Conservation (phyloP, 2,888 invertebrate species). For the Ischnus inquisitorius region DNA sequence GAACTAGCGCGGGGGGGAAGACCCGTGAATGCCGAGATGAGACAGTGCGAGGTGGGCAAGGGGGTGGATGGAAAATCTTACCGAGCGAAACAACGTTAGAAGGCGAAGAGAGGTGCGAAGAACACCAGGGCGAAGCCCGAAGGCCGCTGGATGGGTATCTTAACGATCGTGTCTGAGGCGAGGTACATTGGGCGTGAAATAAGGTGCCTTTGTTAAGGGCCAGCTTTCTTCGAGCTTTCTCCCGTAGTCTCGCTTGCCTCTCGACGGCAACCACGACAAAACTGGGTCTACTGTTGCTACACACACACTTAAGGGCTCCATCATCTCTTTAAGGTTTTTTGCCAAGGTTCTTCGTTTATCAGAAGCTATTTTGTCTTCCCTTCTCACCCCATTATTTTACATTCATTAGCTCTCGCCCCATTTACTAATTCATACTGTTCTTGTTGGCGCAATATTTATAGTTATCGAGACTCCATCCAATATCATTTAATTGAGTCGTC, state of each 20-base stretch:
- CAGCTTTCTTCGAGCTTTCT: conserved; percentile 61
- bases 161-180: conserved; percentile 82
- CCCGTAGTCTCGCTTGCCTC: conserved; percentile 10
- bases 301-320: conserved; percentile 45
- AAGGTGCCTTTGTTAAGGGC: conserved; percentile 79
- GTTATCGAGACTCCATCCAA: background rate
- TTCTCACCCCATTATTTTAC: conserved; percentile 5
- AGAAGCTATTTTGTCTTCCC: conserved; percentile 9
- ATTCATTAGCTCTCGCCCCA: conserved; percentile 50
- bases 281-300: background rate
- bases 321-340: conserved; percentile 52
- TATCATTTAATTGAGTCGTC: background rate
- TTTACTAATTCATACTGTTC: background rate
- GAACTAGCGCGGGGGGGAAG: conserved; percentile 13
- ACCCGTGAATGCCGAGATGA: conserved; percentile 6
- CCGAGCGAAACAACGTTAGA: conserved; percentile 4
- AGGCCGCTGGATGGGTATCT: conserved; percentile 78
- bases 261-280: background rate
- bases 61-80: conserved; percentile 52
- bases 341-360: conserved; percentile 25
- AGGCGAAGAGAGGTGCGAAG: conserved; percentile 30
- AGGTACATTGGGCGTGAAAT: conserved; percentile 82
- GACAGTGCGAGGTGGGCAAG: conserved; percentile 24
- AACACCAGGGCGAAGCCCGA: conserved; percentile 65
- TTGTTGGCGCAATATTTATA: background rate